Percentiles rank a stretch among this genome's conserved stretches.
Evolutionary conservation across 2,113 vertebrate genomes (phyloP).

Genomic region (Austrofundulus limnaeus): DNA sequence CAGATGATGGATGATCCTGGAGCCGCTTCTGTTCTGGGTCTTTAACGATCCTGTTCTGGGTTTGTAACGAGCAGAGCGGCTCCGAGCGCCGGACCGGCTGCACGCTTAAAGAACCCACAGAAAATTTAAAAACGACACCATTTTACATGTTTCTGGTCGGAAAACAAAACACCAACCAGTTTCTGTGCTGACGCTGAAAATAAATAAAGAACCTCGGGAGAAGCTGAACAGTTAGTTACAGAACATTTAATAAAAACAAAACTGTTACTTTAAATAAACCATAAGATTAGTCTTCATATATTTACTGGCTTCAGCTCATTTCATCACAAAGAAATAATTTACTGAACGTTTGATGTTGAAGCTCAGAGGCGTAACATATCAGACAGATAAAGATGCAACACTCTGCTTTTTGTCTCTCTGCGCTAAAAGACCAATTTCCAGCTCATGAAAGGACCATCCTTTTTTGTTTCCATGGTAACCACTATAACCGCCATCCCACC

Average conservation of each 20-base stretch:
- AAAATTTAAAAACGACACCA: neutral
- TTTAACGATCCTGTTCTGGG: constrained; percentile 15
- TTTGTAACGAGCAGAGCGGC: neutral
- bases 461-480: constrained; percentile 61
- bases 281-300: too few species aligned
- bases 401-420: constrained; percentile 6
- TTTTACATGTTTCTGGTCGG: neutral
- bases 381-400: neutral
- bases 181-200: too few species aligned
- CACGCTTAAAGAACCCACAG: neutral
- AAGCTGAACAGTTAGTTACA: too few species aligned
- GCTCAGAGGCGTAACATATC: too few species aligned
- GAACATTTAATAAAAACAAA: too few species aligned
- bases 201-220: too few species aligned
- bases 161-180: too few species aligned
- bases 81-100: too few species aligned
- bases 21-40: constrained; percentile 19
- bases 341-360: too few species aligned
- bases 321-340: too few species aligned
- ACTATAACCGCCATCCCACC: constrained; percentile 12
- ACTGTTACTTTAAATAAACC: too few species aligned
- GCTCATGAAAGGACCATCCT: constrained; percentile 24
- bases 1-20: constrained; percentile 41
- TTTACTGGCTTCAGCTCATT: too few species aligned
- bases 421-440: constrained; percentile 37